Percentiles rank a stretch among this genome's conserved stretches.
phyloP scores from a whole-genome alignment of 2,797 vertebrate genomes.

The Pteropus rufus region DNA sequence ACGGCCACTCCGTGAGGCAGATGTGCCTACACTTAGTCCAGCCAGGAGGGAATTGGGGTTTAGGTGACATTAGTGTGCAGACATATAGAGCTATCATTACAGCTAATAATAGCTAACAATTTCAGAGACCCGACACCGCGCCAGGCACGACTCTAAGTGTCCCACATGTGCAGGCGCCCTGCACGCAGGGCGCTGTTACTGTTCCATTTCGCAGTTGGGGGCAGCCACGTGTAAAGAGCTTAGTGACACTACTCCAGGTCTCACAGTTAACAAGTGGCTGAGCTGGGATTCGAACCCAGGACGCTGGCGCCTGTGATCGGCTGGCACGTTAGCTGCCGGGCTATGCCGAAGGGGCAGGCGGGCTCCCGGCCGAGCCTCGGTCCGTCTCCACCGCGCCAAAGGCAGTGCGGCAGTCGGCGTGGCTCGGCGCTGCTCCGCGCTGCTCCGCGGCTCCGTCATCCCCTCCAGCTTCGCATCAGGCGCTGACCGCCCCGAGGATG shows the following conservation, averaged over 20 bases:
- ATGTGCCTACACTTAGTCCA: neutral
- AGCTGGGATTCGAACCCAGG: neutral
- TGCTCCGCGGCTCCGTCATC: too few species aligned
- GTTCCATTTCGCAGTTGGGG: neutral
- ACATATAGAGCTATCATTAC: neutral
- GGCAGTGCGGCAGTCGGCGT: too few species aligned
- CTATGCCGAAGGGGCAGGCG: neutral
- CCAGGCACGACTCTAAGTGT: neutral
- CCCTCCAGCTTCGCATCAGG: too few species aligned
- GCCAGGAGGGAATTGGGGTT: neutral
- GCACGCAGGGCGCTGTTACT: neutral
- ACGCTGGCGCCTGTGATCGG: rapidly evolving
- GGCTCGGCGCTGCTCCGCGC: neutral
- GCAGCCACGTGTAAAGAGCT: neutral
- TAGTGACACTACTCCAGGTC: too few species aligned
- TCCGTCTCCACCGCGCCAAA: neutral
- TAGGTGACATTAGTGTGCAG: neutral
- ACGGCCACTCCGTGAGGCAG: too few species aligned
- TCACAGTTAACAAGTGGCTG: neutral
- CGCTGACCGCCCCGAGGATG: too few species aligned
- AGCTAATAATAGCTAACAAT: neutral
- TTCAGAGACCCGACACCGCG: neutral
- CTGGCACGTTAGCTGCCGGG: too few species aligned
- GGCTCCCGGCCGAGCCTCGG: too few species aligned
- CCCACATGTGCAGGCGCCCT: neutral